Evolutionary conservation across 2,888 invertebrate genomes (phyloP), one percentile per base, ranked within the genome.

Genomic region (Lampropteryx suffumata): DNA sequence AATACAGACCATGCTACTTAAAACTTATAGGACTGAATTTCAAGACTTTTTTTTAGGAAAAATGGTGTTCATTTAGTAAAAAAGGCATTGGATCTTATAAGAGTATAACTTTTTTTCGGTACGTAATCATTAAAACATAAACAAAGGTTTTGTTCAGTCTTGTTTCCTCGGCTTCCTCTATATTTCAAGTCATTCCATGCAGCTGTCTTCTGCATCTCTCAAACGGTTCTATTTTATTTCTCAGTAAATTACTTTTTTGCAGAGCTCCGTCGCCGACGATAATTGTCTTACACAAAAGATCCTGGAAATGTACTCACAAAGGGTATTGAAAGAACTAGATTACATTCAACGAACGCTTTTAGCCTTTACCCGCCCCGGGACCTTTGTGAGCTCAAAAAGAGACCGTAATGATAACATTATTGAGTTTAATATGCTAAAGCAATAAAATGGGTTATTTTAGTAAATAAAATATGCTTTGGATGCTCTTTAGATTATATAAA

Each of bases 231-330:
- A 71, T 67, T 72, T 69, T 63, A 62, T 65, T 65, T 57, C 60
- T 59, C 62, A 72, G 76, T 75, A 77, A 82, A 82, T 79, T 79
- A 78, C 78, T 80, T 83, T 42, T 82, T 73, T 71, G 71, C 68
- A 69, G 62, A 67, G 67, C 71, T 73, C 74, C 69, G 76, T 76
- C 76, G 72, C 70, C 73, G 73, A 76, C 74, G 77, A 83, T 85
- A 84, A 86, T 86, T 85, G 82, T 81, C 79, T 82, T 79, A 76
- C 79, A 83, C 79, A 83, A 84, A 82, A 79, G 81, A 78, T 69
- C 75, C 74, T 68, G 67, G 71, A 74, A 76, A 80, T 79, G 73
- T 77, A 77, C 75, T 76, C 74, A 76, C 84, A 84, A 83, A 84
- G 77, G 78, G 73, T 76, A 81, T 79, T 78, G 79, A 79, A 81